Evolutionary conservation across 2,113 vertebrate species (phyloP).

Genomic region (Lepisosteus osseus): DNA sequence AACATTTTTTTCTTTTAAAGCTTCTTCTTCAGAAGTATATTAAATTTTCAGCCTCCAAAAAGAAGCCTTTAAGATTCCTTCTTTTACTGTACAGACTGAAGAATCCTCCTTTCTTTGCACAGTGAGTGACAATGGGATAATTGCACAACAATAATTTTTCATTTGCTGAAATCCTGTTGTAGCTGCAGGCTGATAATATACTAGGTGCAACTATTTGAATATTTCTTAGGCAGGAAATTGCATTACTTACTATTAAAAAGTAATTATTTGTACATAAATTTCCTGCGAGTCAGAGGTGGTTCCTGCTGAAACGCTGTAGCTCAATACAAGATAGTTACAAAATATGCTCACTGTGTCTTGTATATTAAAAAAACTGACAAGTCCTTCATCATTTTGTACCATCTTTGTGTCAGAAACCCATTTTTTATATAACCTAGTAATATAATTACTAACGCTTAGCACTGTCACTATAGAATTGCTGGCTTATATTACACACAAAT

Average conservation of each 20-base stretch:
- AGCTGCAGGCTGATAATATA: slow-evolving; percentile 76
- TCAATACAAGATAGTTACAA: slow-evolving; percentile 74
- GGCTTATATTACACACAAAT: slow-evolving; percentile 11
- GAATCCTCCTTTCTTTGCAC: slow-evolving; percentile 45
- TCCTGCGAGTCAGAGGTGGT: slow-evolving; percentile 57
- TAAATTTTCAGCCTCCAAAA: too few species aligned
- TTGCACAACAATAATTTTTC: slow-evolving; percentile 72
- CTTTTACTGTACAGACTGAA: slow-evolving; percentile 30
- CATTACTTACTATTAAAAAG: slow-evolving; percentile 80
- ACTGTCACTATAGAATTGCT: slow-evolving; percentile 34
- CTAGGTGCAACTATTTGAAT: slow-evolving; percentile 77
- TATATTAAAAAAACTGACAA: slow-evolving; percentile 72
- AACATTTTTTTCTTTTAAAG: too few species aligned
- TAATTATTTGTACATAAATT: slow-evolving; percentile 84
- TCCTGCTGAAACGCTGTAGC: slow-evolving; percentile 42
- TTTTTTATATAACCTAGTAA: slow-evolving; percentile 67
- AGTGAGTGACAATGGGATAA: slow-evolving; percentile 66
- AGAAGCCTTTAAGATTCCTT: too few species aligned
- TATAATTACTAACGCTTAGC: slow-evolving; percentile 62
- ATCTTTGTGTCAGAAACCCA: slow-evolving; percentile 54
- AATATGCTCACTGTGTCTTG: slow-evolving; percentile 54
- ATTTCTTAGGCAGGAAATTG: slow-evolving; percentile 79
- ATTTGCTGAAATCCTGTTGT: slow-evolving; percentile 60
- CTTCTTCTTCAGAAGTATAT: too few species aligned
- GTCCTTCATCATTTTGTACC: slow-evolving; percentile 65